These are phyloP conservation scores for Geotrypetes seraphini DNA, from an alignment of 2,797 vertebrate genomes.

Conservation along the genomic window DNA sequence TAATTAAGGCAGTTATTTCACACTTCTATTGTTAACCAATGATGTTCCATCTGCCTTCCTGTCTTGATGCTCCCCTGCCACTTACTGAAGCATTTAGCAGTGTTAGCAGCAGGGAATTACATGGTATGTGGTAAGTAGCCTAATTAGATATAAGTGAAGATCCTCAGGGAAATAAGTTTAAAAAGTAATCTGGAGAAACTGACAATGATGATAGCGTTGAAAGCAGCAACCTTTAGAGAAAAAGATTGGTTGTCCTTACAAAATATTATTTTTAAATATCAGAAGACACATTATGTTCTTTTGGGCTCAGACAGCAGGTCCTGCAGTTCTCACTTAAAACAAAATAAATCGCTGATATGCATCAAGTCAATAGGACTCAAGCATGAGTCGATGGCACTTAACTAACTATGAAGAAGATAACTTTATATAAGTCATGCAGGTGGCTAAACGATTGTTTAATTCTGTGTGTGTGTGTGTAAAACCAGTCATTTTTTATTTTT, in stretches of 20 bases:
- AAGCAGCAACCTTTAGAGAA: constrained; percentile 27
- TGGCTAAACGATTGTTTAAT: too few relatives aligned
- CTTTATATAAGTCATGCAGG: too few relatives aligned
- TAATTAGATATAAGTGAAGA: constrained; percentile 70
- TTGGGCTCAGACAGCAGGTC: too few relatives aligned
- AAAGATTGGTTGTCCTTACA: constrained; percentile 20
- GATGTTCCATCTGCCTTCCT: constrained; percentile 71
- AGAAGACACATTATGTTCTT: too few relatives aligned
- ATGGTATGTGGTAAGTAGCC: constrained; percentile 59
- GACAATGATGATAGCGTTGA: constrained; percentile 55
- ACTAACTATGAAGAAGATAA: too few relatives aligned
- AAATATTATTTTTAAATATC: constrained; percentile 17
- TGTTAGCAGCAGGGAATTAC: constrained; percentile 66
- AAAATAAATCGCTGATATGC: too few relatives aligned
- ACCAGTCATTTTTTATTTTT: too few relatives aligned
- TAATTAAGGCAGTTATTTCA: constrained; percentile 69
- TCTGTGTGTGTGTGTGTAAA: too few relatives aligned
- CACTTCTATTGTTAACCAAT: constrained; percentile 63
- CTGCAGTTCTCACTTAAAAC: too few relatives aligned
- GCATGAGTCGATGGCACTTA: too few relatives aligned
- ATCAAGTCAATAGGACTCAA: too few relatives aligned
- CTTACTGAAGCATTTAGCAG: constrained; percentile 65
- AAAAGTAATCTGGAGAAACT: constrained; percentile 63
- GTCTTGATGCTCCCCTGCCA: constrained; percentile 51
- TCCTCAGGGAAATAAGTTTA: constrained; percentile 54